These are phyloP conservation scores for Cosmia pyralina DNA, from an alignment of 2,888 invertebrate genomes.

Conservation along the genomic window DNA sequence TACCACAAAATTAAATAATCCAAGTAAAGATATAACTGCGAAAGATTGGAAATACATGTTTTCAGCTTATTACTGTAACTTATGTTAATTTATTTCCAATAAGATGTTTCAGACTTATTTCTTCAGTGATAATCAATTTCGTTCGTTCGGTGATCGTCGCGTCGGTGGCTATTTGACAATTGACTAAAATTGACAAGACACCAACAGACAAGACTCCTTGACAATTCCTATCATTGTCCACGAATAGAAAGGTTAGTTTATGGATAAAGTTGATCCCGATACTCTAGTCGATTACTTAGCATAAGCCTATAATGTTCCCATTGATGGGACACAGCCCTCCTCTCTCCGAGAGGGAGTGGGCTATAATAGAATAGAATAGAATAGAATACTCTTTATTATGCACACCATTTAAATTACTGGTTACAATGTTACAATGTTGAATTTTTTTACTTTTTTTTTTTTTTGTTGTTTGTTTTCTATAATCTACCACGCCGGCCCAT, in stretches of 20 bases:
- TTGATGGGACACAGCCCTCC: no score
- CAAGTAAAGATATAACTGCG: constrained; percentile 47
- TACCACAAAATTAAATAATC: constrained; percentile 70
- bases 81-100: not conserved
- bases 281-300: not conserved
- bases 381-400: no score
- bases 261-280: not conserved
- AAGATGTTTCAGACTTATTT: not conserved
- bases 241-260: constrained; percentile 10
- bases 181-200: constrained; percentile 3
- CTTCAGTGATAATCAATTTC: not conserved
- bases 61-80: not conserved
- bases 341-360: no score
- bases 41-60: constrained; percentile 57
- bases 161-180: not conserved
- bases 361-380: no score
- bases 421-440: no score
- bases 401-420: no score
- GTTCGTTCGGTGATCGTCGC: not conserved
- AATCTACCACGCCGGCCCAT: no score
- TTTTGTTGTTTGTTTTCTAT: no score
- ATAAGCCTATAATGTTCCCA: no score
- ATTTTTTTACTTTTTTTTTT: no score
- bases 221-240: not conserved
- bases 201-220: not conserved